Conservation (phyloP, 1,140 invertebrate species). For the Trachymyrmex cornetzi region DNA sequence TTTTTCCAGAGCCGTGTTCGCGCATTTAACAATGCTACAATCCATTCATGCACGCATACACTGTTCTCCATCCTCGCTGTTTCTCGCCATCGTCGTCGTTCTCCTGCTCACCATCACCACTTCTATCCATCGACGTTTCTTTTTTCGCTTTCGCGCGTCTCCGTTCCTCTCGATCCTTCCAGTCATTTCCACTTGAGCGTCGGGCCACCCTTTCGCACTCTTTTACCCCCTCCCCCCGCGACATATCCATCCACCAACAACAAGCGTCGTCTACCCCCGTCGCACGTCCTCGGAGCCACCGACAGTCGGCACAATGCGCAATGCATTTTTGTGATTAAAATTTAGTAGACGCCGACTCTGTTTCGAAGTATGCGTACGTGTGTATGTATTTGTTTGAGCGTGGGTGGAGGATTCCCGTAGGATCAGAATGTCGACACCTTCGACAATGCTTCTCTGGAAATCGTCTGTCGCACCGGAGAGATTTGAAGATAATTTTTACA, state of each 20-base stretch:
- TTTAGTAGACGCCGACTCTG: conserved; percentile 72
- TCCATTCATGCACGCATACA: conserved; percentile 55
- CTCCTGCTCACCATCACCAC: conserved; percentile 45
- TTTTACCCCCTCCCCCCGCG: conserved; percentile 23
- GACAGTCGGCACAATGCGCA: conserved; percentile 77
- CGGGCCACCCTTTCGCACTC: conserved; percentile 60
- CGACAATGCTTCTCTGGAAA: background rate
- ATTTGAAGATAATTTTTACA: conserved; percentile 33
- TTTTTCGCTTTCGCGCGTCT: conserved; percentile 61
- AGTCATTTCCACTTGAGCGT: conserved; percentile 54
- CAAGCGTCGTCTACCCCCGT: conserved; percentile 48
- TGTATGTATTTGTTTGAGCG: background rate
- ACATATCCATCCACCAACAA: conserved; percentile 60
- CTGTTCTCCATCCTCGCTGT: conserved; percentile 37
- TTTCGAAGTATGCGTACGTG: conserved; percentile 5
- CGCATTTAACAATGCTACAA: conserved; percentile 79
- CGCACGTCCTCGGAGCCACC: conserved; percentile 53
- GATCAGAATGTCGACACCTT: conserved; percentile 12
- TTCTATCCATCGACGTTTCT: conserved; percentile 60
- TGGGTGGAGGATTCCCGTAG: background rate
- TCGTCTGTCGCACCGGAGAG: background rate
- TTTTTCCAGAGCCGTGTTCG: conserved; percentile 75
- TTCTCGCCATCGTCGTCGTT: conserved; percentile 29
- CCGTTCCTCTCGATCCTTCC: conserved; percentile 47
- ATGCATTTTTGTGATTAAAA: conserved; percentile 85